Evolutionary conservation across 2,113 vertebrate genomes (phyloP).

Genomic region (Neotoma lepida): DNA sequence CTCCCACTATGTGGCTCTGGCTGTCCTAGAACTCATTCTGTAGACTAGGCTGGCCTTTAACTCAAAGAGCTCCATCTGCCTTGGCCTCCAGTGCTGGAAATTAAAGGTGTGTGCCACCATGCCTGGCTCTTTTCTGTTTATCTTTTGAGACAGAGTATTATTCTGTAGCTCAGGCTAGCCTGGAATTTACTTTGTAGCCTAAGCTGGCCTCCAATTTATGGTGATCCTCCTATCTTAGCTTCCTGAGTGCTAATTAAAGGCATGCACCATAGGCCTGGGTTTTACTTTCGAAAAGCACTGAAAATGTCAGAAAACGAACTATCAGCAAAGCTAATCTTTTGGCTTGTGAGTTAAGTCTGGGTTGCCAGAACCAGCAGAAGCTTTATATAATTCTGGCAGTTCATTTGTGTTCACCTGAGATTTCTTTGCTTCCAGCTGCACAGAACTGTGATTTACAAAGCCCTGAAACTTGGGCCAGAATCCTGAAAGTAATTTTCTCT

Average conservation of each 20-base stretch:
- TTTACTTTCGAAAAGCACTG: conserved; percentile 58
- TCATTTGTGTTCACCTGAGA: conserved; percentile 60
- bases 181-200: background rate
- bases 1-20: background rate
- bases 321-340: conserved; percentile 45
- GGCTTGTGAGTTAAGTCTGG: conserved; percentile 20
- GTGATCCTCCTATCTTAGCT: background rate
- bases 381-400: conserved; percentile 58
- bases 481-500: conserved; percentile 64
- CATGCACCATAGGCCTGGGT: background rate
- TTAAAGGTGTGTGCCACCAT: background rate
- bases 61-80: background rate
- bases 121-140: background rate
- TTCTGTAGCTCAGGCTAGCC: background rate
- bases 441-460: conserved; percentile 35
- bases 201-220: background rate
- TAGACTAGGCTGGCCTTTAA: background rate
- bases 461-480: conserved; percentile 40
- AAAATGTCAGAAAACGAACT: conserved; percentile 42
- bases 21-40: background rate
- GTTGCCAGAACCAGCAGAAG: conserved; percentile 61
- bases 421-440: conserved; percentile 53
- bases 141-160: background rate
- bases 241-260: background rate
- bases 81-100: background rate